Percentiles rank a stretch among this genome's conserved stretches.
Evolutionary conservation across 2,797 vertebrate species (phyloP).

Genomic region (Ctenosaura bakeri): DNA sequence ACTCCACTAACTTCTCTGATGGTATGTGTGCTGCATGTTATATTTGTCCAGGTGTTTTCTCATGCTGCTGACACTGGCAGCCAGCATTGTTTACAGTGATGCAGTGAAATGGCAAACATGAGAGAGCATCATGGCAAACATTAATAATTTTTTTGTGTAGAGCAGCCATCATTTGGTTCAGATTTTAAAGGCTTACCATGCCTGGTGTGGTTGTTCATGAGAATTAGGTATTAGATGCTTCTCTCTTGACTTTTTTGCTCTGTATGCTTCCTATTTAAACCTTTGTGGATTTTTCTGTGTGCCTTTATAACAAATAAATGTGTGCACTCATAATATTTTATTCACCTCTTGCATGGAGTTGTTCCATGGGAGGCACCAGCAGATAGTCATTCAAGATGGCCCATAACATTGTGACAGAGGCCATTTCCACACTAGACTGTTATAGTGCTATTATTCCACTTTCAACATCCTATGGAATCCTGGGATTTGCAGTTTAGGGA

Average conservation of each 20-base stretch:
- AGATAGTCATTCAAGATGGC: too few relatives aligned
- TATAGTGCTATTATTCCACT: too few relatives aligned
- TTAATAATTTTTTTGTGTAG: not conserved
- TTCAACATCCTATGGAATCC: too few relatives aligned
- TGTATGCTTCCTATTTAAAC: not conserved
- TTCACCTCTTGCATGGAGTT: not conserved
- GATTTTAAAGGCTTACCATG: too few relatives aligned
- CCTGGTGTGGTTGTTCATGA: not conserved
- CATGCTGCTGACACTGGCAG: not conserved
- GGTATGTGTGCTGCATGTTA: slow-evolving; percentile 12
- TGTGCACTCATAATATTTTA: not conserved
- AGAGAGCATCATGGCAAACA: not conserved
- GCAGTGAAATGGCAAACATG: not conserved
- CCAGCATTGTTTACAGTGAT: not conserved
- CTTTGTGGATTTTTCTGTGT: not conserved
- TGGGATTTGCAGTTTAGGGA: too few relatives aligned
- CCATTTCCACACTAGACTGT: too few relatives aligned
- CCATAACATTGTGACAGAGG: not conserved
- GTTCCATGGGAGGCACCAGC: not conserved
- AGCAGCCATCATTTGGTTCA: not conserved
- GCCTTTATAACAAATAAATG: not conserved
- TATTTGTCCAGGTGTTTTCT: not conserved
- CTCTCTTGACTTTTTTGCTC: not conserved
- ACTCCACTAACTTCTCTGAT: not conserved
- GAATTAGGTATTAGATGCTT: not conserved